Conservation (phyloP, 2,113 vertebrate genomes). For the Tamias sibiricus region DNA sequence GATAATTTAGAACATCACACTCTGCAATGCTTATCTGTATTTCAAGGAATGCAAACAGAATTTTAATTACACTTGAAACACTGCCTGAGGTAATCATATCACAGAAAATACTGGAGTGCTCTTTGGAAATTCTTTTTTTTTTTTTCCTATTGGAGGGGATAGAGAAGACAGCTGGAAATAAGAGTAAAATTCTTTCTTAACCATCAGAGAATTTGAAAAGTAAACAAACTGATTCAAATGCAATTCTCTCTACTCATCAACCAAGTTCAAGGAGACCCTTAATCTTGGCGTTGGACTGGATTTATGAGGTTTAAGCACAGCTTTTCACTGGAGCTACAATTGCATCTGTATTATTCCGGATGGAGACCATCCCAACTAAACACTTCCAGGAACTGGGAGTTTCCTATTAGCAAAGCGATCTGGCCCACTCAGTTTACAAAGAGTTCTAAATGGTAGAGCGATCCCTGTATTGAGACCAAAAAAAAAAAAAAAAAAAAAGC, state of each 20-base stretch:
- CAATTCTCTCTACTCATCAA: conserved; percentile 13
- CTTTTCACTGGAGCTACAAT: neutral
- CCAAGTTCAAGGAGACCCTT: conserved; percentile 12
- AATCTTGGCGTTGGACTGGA: neutral
- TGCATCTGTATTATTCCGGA: neutral
- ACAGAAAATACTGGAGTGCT: conserved; percentile 67
- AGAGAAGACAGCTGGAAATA: conserved; percentile 61
- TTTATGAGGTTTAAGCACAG: neutral
- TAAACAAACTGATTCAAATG: conserved; percentile 47
- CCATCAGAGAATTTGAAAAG: conserved; percentile 52
- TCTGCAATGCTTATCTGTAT: conserved; percentile 33
- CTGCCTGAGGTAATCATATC: conserved; percentile 69
- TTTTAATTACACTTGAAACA: conserved; percentile 79
- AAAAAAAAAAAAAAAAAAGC: neutral
- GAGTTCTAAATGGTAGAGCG: neutral
- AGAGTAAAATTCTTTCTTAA: conserved; percentile 56
- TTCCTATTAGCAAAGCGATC: neutral
- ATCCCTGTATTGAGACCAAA: neutral
- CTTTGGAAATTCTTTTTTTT: conserved; percentile 45
- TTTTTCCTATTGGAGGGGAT: neutral
- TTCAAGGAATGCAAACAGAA: conserved; percentile 70
- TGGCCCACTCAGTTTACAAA: neutral
- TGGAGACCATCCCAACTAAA: neutral
- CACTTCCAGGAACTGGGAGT: neutral
- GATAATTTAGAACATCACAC: neutral